These are phyloP conservation scores for Mesembrinibis cayennensis DNA, from an alignment of 2,113 vertebrate genomes.

Conservation along the genomic window DNA sequence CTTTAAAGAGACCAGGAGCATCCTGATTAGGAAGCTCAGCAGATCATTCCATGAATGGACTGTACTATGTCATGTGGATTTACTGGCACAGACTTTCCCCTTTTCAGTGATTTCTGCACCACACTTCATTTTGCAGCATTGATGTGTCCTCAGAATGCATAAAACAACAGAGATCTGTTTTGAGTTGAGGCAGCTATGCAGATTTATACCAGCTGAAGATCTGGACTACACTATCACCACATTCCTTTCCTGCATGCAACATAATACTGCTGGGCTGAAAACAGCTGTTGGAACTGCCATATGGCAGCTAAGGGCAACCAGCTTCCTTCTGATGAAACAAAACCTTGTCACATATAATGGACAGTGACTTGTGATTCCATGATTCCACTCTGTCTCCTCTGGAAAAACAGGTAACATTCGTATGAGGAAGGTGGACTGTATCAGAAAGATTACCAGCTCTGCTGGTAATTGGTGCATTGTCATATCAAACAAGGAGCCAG, in stretches of 20 bases:
- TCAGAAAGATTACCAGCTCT: not conserved
- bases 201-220: slow-evolving; percentile 33
- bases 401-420: not conserved
- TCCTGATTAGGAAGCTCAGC: not conserved
- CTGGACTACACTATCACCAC: not conserved
- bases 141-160: not conserved
- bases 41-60: not conserved
- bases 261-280: not conserved
- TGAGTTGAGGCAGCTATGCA: not conserved
- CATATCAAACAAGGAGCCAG: not conserved
- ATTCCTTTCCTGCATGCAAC: not conserved
- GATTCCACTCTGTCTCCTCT: not conserved
- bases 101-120: not conserved
- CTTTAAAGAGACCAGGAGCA: not conserved
- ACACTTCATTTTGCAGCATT: not conserved
- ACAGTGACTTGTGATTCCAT: not conserved
- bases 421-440: not conserved
- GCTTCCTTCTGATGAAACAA: not conserved
- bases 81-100: not conserved
- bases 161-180: slow-evolving; percentile 20
- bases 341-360: not conserved
- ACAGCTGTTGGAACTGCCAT: slow-evolving; percentile 29
- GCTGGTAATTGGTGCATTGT: not conserved
- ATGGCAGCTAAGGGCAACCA: not conserved
- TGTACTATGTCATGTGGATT: not conserved